Evolutionary conservation across 1,140 invertebrate species (phyloP).

Genomic region (Pectinophora gossypiella): DNA sequence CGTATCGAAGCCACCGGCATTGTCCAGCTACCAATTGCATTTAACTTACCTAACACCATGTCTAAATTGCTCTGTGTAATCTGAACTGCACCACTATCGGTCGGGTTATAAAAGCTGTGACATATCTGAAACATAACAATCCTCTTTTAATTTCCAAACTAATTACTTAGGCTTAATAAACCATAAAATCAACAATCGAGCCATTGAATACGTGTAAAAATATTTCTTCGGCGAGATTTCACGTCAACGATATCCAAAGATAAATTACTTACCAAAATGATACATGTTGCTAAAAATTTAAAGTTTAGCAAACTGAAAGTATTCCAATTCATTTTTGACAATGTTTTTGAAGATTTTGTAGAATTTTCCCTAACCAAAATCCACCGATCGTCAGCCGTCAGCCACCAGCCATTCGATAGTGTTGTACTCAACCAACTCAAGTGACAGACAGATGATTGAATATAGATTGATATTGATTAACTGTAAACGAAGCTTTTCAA

Average conservation of each 20-base stretch:
- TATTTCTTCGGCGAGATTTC: background rate
- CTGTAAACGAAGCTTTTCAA: no score
- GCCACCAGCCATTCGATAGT: constrained; percentile 3
- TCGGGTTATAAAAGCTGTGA: constrained; percentile 80
- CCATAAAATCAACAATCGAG: constrained; percentile 51
- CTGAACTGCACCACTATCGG: constrained; percentile 84
- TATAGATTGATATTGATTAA: background rate
- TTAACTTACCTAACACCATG: constrained; percentile 84
- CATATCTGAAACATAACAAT: constrained; percentile 78
- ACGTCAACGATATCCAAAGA: background rate
- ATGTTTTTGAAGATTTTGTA: background rate
- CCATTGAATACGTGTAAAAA: constrained; percentile 7
- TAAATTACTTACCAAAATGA: constrained; percentile 53
- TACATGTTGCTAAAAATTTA: constrained; percentile 28
- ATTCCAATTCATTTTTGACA: constrained; percentile 24
- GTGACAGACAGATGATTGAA: background rate
- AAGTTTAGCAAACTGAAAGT: constrained; percentile 20
- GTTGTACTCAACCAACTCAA: background rate
- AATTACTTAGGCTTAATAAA: constrained; percentile 47
- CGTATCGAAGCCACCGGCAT: background rate
- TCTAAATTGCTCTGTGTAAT: constrained; percentile 88
- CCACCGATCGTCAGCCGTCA: background rate
- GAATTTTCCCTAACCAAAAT: constrained; percentile 1
- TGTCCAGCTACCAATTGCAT: background rate
- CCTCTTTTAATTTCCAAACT: constrained; percentile 24